phyloP scores from a whole-genome alignment of 2,888 invertebrate species.

The Leucoma salicis region DNA sequence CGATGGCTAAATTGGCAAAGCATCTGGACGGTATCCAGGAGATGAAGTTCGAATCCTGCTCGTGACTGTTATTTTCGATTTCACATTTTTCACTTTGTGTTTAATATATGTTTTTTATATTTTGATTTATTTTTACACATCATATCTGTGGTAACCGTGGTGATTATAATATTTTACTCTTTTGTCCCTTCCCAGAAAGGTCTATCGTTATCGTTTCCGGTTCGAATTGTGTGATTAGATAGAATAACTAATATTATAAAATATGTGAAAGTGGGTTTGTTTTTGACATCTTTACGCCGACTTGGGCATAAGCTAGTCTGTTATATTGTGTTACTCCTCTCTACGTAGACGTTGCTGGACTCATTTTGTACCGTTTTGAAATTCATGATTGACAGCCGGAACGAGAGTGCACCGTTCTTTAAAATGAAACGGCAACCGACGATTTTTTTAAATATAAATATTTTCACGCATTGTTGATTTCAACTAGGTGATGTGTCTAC shows the following conservation, averaged over 20 bases:
- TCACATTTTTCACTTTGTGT: no score
- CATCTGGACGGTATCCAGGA: no score
- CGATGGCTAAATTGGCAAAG: no score
- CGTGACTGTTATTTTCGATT: no score
- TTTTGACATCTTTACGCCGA: no score
- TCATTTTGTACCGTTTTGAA: slow-evolving; percentile 28
- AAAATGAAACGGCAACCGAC: slow-evolving; percentile 13
- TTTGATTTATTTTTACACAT: slow-evolving; percentile 25
- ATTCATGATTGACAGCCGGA: slow-evolving; percentile 26
- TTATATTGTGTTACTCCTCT: no score
- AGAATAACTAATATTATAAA: slow-evolving; percentile 2
- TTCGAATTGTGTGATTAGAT: slow-evolving; percentile 17
- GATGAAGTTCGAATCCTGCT: no score
- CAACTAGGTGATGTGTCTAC: slow-evolving; percentile 4
- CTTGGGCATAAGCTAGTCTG: no score
- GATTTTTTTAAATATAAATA: slow-evolving; percentile 2
- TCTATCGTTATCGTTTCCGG: slow-evolving; percentile 20
- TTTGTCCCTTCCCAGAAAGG: slow-evolving; percentile 21
- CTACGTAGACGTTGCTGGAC: slow-evolving; percentile 8
- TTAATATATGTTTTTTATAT: no score
- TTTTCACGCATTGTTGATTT: slow-evolving; percentile 8
- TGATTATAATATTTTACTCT: slow-evolving; percentile 15
- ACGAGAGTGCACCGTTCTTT: slow-evolving; percentile 24
- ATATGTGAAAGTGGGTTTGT: no score
- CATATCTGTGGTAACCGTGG: slow-evolving; percentile 12